A percentile compares a stretch with the other conserved stretches of the same genome.
Evolutionary conservation across 1,140 invertebrate genomes (phyloP).

Genomic region (Bicyclus anynana): DNA sequence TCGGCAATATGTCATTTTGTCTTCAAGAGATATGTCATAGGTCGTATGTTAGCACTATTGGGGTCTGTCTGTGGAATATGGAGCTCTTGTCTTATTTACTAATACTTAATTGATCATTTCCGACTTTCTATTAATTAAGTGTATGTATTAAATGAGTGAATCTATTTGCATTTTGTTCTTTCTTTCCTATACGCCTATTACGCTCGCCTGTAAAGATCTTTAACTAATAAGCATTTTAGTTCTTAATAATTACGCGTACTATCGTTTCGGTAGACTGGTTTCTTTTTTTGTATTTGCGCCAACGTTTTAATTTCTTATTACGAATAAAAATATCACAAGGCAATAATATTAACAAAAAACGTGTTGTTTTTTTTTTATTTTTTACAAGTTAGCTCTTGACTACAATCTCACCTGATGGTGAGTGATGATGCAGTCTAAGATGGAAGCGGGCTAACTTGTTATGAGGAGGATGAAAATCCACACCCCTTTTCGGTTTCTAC

Average conservation of each 20-base stretch:
- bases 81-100: constrained; percentile 1
- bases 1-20: constrained; percentile 18
- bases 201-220: not conserved
- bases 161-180: constrained; percentile 1
- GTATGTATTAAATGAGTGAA: too few species aligned
- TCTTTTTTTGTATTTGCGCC: not conserved
- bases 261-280: not conserved
- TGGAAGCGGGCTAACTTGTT: too few species aligned
- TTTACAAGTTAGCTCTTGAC: too few species aligned
- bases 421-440: too few species aligned
- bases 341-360: too few species aligned
- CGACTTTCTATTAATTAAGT: not conserved
- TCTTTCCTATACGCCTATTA: not conserved
- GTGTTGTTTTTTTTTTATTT: too few species aligned
- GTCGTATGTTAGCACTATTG: too few species aligned
- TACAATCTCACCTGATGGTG: too few species aligned
- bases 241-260: not conserved
- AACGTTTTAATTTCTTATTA: not conserved
- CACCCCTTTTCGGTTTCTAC: too few species aligned
- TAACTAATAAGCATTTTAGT: not conserved
- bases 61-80: not conserved
- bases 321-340: too few species aligned
- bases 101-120: constrained; percentile 1
- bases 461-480: too few species aligned
- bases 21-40: constrained; percentile 1